Conservation (phyloP, 2,888 invertebrate genomes). For the Zootermopsis nevadensis region DNA sequence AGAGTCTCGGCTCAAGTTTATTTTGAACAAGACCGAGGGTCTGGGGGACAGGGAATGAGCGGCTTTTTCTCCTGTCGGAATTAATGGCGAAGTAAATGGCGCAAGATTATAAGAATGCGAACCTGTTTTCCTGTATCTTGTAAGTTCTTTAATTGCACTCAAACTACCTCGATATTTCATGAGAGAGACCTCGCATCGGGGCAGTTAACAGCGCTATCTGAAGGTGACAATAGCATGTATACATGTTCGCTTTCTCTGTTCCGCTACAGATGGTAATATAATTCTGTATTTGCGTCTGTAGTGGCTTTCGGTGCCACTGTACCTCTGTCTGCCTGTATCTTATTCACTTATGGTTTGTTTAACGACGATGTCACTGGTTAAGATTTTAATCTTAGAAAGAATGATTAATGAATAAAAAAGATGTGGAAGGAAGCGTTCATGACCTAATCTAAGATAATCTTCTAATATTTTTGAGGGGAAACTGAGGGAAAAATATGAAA, state of each 20-base stretch:
- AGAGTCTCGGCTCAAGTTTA: background rate
- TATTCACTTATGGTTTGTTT: no score
- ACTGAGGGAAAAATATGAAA: no score
- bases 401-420: no score
- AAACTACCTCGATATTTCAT: background rate
- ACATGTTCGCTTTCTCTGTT: background rate
- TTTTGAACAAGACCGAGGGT: background rate
- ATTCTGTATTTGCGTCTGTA: background rate
- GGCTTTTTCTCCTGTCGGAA: background rate
- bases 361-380: no score
- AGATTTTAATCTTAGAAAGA: no score
- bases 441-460: no score
- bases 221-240: slow-evolving; percentile 35
- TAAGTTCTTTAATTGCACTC: slow-evolving; percentile 33
- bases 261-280: background rate
- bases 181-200: background rate
- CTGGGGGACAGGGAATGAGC: background rate
- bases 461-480: no score
- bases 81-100: slow-evolving; percentile 27
- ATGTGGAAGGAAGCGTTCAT: no score
- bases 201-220: slow-evolving; percentile 24
- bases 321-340: no score
- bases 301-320: background rate
- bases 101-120: slow-evolving; percentile 2
- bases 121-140: slow-evolving; percentile 34